Evolutionary conservation across 2,113 vertebrate genomes (phyloP).

Genomic region (Gobio gobio): DNA sequence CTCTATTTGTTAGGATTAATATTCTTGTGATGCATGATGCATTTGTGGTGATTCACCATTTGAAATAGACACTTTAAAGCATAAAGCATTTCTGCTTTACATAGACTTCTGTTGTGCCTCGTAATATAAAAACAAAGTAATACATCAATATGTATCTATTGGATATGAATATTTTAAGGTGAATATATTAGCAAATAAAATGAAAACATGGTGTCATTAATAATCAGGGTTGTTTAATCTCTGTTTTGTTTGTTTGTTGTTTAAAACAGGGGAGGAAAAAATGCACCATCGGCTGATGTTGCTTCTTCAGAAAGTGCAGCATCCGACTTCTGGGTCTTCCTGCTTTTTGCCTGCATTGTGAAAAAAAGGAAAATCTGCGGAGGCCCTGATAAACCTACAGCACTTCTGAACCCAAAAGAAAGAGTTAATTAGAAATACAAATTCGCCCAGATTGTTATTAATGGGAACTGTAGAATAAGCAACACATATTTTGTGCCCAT

Average conservation of each 20-base stretch:
- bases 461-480: slow-evolving; percentile 89
- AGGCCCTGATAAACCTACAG: slow-evolving; percentile 76
- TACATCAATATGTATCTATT: not conserved
- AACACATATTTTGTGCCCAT: slow-evolving; percentile 96
- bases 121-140: too few species aligned
- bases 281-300: slow-evolving; percentile 72
- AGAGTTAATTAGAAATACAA: slow-evolving; percentile 99
- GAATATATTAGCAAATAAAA: slow-evolving; percentile 6
- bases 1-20: too few species aligned
- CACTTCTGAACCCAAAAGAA: slow-evolving; percentile 89
- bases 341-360: slow-evolving; percentile 47
- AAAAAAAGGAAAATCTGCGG: slow-evolving; percentile 63
- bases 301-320: slow-evolving; percentile 70
- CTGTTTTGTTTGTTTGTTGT: slow-evolving; percentile 73
- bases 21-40: too few species aligned
- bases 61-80: too few species aligned
- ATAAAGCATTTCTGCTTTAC: not conserved
- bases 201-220: not conserved
- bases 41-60: too few species aligned
- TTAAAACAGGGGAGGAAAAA: slow-evolving; percentile 66
- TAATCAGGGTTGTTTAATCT: not conserved
- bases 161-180: not conserved
- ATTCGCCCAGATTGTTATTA: slow-evolving; percentile 98
- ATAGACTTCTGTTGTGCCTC: not conserved
- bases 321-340: slow-evolving; percentile 79